These are phyloP conservation scores for Glossophaga mutica DNA, from an alignment of 2,797 vertebrate species.

Conservation along the genomic window DNA sequence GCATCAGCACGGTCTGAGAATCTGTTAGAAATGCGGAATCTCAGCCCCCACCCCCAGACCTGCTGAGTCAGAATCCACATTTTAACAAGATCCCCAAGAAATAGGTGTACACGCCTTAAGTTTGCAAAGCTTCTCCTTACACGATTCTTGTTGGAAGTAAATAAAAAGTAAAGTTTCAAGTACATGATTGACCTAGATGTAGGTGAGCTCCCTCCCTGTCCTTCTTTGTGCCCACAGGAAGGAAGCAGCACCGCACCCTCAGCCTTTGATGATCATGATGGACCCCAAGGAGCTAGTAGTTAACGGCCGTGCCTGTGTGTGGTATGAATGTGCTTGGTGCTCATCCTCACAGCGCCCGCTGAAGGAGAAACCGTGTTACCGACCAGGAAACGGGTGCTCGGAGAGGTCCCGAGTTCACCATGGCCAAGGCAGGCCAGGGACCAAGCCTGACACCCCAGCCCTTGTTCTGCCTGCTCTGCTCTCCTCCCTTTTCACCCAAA, in stretches of 20 bases:
- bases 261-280: rapidly evolving
- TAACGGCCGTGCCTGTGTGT: not conserved
- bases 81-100: not conserved
- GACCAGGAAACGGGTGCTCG: not conserved
- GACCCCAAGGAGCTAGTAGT: not conserved
- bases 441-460: not conserved
- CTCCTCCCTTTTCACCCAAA: no score
- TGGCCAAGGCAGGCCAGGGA: not conserved
- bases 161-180: not conserved
- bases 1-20: not conserved
- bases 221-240: not conserved
- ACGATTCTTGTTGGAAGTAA: not conserved
- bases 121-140: not conserved
- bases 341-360: not conserved
- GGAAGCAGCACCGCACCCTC: not conserved
- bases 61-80: no score
- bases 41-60: not conserved
- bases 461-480: rapidly evolving
- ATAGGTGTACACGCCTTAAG: rapidly evolving
- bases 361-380: not conserved
- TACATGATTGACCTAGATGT: rapidly evolving
- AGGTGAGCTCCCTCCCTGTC: not conserved
- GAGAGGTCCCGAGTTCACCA: not conserved
- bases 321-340: rapidly evolving
- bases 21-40: not conserved